phyloP scores from a whole-genome alignment of 2,113 vertebrate genomes.

The Noturus placidus region DNA sequence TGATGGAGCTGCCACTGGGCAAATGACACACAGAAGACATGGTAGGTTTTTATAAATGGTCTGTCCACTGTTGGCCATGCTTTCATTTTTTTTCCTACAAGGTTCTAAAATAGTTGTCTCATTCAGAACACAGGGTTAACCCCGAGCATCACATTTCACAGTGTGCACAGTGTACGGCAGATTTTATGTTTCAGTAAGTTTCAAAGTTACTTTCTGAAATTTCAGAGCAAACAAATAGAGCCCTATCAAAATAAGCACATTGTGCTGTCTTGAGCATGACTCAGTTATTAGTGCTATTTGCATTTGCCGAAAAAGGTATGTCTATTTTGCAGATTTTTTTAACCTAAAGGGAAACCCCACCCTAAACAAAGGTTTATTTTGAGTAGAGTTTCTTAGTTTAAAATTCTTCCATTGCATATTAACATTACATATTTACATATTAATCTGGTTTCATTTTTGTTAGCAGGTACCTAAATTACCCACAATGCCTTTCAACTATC shows the following conservation, averaged over 20 bases:
- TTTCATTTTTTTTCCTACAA: constrained; percentile 40
- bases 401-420: background rate
- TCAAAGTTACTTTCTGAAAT: background rate
- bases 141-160: background rate
- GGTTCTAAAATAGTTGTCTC: background rate
- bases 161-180: background rate
- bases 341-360: background rate
- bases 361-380: background rate
- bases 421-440: no score
- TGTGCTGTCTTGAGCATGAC: background rate
- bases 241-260: background rate
- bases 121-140: background rate
- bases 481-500: no score
- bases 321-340: background rate
- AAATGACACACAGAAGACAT: constrained; percentile 45
- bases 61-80: constrained; percentile 27
- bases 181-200: background rate
- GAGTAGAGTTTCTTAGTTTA: background rate
- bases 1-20: constrained; percentile 48
- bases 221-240: background rate
- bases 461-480: background rate
- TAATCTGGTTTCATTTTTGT: background rate
- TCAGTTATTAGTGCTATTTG: background rate
- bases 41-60: constrained; percentile 48
- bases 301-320: background rate